Conservation (phyloP, 2,113 vertebrate species). For the Zootoca vivipara region DNA sequence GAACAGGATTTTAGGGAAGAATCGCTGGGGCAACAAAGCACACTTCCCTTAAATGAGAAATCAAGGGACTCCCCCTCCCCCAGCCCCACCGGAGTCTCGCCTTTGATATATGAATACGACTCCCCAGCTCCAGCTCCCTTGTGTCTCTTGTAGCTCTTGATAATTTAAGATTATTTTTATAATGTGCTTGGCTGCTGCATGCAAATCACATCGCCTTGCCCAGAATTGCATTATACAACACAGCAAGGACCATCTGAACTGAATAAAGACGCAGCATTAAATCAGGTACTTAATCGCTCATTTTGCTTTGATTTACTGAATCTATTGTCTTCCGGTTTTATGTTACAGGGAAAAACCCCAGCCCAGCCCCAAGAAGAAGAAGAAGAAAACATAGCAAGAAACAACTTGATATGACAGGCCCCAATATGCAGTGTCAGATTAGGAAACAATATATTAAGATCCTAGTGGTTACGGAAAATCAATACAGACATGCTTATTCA, state of each 20-base stretch:
- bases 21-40: slow-evolving; percentile 36
- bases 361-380: background rate
- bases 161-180: slow-evolving; percentile 72
- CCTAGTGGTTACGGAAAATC: slow-evolving; percentile 65
- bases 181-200: slow-evolving; percentile 56
- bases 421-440: slow-evolving; percentile 63
- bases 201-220: slow-evolving; percentile 51
- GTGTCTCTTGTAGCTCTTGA: slow-evolving; percentile 21
- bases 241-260: slow-evolving; percentile 49
- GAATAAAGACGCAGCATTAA: slow-evolving; percentile 56
- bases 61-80: slow-evolving; percentile 29
- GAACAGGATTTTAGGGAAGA: slow-evolving; percentile 35
- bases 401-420: slow-evolving; percentile 54
- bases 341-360: slow-evolving; percentile 60
- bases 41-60: slow-evolving; percentile 49
- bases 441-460: slow-evolving; percentile 64
- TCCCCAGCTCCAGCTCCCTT: slow-evolving; percentile 42
- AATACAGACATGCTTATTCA: slow-evolving; percentile 56
- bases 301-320: slow-evolving; percentile 76
- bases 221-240: slow-evolving; percentile 38
- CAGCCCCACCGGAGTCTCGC: slow-evolving; percentile 10
- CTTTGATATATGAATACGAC: slow-evolving; percentile 63
- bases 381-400: slow-evolving; percentile 58
- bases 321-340: slow-evolving; percentile 70
- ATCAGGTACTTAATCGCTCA: slow-evolving; percentile 66